Percentiles rank a stretch among this genome's conserved stretches.
Evolutionary conservation across 2,888 invertebrate genomes (phyloP).

Genomic region (Priocnemis perturbator): DNA sequence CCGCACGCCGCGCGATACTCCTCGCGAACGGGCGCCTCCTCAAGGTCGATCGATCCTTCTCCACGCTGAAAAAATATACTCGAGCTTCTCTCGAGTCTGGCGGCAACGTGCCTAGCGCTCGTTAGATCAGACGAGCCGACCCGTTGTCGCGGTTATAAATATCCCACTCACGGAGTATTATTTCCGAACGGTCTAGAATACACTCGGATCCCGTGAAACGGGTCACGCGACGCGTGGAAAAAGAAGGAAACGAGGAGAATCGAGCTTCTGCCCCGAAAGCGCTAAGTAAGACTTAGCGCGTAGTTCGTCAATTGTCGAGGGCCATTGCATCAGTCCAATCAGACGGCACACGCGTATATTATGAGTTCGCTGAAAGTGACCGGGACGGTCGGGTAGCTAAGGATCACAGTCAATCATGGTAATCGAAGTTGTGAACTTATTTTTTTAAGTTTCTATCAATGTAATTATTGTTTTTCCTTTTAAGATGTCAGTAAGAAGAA

Average conservation of each 20-base stretch:
- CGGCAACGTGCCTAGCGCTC: conserved; percentile 41
- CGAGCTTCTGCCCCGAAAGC: not conserved
- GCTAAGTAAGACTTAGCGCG: too few relatives aligned
- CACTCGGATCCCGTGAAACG: conserved; percentile 48
- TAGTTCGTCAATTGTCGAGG: too few relatives aligned
- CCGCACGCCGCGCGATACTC: too few relatives aligned
- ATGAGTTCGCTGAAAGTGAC: too few relatives aligned
- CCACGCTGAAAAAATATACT: conserved; percentile 47
- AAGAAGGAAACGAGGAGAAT: conserved; percentile 36
- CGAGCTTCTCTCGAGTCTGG: conserved; percentile 24
- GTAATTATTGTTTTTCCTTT: too few relatives aligned
- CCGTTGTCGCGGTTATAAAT: conserved; percentile 58
- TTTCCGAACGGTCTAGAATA: conserved; percentile 57
- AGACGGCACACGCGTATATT: too few relatives aligned
- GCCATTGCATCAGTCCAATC: too few relatives aligned
- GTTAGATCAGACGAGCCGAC: conserved; percentile 55
- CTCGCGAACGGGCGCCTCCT: not conserved
- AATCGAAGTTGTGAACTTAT: too few relatives aligned
- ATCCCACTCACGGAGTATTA: conserved; percentile 55
- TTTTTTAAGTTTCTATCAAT: too few relatives aligned
- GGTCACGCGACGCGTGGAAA: conserved; percentile 49
- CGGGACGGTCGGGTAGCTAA: too few relatives aligned
- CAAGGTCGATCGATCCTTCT: conserved; percentile 35
- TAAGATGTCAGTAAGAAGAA: too few relatives aligned
- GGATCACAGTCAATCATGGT: too few relatives aligned